These are phyloP conservation scores for Achlya flavicornis DNA, from an alignment of 2,888 invertebrate species.

Conservation along the genomic window DNA sequence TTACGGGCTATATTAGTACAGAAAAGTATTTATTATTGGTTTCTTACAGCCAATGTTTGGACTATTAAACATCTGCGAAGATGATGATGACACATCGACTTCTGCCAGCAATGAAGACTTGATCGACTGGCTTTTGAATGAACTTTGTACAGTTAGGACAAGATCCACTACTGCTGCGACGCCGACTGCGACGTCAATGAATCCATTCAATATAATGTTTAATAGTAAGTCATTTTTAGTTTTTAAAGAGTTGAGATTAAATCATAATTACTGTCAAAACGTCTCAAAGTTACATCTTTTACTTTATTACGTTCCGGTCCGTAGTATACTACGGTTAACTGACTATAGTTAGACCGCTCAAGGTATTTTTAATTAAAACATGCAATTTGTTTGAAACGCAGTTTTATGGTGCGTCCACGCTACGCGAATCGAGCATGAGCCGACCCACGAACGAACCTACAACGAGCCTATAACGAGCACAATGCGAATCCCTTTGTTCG, in stretches of 20 bases:
- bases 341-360: too few relatives aligned
- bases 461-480: too few relatives aligned
- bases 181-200: background rate
- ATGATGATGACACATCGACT: slow-evolving; percentile 45
- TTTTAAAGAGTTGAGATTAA: background rate
- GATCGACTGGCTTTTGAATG: slow-evolving; percentile 21
- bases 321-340: too few relatives aligned
- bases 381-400: too few relatives aligned
- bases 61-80: slow-evolving; percentile 61
- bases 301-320: too few relatives aligned
- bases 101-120: slow-evolving; percentile 28
- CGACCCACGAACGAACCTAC: too few relatives aligned
- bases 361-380: too few relatives aligned
- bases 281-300: too few relatives aligned
- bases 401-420: too few relatives aligned
- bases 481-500: too few relatives aligned
- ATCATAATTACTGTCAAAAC: too few relatives aligned
- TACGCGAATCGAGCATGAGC: too few relatives aligned
- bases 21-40: background rate
- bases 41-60: slow-evolving; percentile 59
- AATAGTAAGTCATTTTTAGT: slow-evolving; percentile 45
- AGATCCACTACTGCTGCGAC: slow-evolving; percentile 23
- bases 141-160: slow-evolving; percentile 17
- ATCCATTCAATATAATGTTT: slow-evolving; percentile 45
- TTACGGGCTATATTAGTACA: background rate